Evolutionary conservation across 2,797 vertebrate species (phyloP).

Genomic region (Gambusia yucatana): DNA sequence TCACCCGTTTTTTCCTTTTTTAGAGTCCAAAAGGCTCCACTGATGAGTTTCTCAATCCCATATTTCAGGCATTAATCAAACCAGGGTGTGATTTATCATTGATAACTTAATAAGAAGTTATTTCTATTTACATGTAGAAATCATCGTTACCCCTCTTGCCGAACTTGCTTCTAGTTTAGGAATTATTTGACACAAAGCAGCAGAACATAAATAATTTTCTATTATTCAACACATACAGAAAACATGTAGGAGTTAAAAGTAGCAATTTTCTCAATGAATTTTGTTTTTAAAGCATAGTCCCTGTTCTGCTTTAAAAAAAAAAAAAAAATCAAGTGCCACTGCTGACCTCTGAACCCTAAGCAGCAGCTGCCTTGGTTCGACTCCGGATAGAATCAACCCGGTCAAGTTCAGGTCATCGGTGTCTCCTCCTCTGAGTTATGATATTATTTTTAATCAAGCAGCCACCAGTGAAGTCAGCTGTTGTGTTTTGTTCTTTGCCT

Average conservation of each 20-base stretch:
- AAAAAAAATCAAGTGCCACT: neutral
- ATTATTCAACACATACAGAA: neutral
- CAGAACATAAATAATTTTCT: neutral
- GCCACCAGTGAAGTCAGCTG: neutral
- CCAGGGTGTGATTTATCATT: too few relatives aligned
- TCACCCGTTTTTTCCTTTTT: too few relatives aligned
- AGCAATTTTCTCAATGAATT: neutral
- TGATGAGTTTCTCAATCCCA: too few relatives aligned
- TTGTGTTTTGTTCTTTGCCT: neutral
- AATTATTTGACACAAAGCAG: neutral
- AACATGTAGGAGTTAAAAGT: neutral
- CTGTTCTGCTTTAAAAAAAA: neutral
- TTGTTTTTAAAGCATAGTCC: neutral
- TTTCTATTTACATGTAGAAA: too few relatives aligned
- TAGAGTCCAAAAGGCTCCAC: too few relatives aligned
- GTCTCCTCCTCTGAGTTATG: neutral
- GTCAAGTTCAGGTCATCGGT: neutral
- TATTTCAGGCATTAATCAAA: too few relatives aligned
- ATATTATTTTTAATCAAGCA: too few relatives aligned
- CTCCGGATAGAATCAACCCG: neutral
- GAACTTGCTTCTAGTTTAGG: neutral
- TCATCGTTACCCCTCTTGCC: neutral
- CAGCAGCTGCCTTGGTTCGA: neutral
- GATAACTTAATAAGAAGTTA: neutral
- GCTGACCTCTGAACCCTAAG: neutral